phyloP scores from a whole-genome alignment of 2,888 invertebrate genomes.

The Tubulanus polymorphus region DNA sequence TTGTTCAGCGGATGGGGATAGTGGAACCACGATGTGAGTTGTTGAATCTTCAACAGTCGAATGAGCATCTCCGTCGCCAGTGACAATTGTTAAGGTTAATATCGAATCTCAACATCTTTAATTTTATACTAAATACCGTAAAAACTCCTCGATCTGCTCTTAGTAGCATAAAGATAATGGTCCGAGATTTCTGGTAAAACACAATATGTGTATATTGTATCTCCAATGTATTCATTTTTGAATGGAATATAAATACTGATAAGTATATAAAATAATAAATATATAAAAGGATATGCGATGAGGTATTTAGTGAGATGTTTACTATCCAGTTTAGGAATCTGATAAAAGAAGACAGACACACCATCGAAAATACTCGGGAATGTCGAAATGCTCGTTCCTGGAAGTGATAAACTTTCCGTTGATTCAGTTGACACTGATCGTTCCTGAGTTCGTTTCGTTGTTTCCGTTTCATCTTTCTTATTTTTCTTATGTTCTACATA shows the following conservation, averaged over 20 bases:
- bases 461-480: no score
- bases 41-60: slow-evolving; percentile 23
- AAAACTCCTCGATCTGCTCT: no score
- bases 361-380: slow-evolving; percentile 34
- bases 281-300: slow-evolving; percentile 45
- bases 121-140: background rate
- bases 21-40: slow-evolving; percentile 33
- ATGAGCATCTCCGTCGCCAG: slow-evolving; percentile 42
- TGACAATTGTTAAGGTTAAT: slow-evolving; percentile 20
- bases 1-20: no score
- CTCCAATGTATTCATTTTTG: no score
- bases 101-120: background rate
- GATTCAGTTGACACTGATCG: no score
- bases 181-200: no score
- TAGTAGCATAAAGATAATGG: no score
- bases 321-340: slow-evolving; percentile 24
- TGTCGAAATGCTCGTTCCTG: background rate
- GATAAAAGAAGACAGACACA: slow-evolving; percentile 29
- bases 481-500: no score
- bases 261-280: background rate
- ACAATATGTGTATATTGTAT: no score
- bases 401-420: no score
- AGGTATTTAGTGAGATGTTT: slow-evolving; percentile 37
- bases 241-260: background rate
- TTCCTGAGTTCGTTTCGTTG: no score